Evolutionary conservation across 2,797 vertebrate species (phyloP), one percentile per base, ranked within the genome.

Genomic region (Tiaroga cobitis): DNA sequence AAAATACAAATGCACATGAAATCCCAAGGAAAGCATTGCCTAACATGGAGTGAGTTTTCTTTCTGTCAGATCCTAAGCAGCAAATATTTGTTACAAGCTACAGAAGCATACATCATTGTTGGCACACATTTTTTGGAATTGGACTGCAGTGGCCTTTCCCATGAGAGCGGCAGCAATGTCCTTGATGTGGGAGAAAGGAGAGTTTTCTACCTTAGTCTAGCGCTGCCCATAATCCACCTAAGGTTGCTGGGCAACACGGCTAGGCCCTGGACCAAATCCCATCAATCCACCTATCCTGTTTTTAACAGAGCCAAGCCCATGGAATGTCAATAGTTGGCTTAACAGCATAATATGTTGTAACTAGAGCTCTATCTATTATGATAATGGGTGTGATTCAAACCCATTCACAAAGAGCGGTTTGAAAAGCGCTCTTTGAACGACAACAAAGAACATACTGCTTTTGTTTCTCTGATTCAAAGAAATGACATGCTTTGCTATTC

Each of bases 71-170:
- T 90, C 82, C 89, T 89, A 67, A 80, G 87, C 85, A 80, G 77
- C 89, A 84, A 84, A 87, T 92, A 88, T 90, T 91, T 82, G 90
- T 92, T 92, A 91, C 86, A 89, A 69, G 70, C 72, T 41, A 85
- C 88, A 86, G 63, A 91, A 83, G 21, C 87, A 93, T 91, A 89
- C 84, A 92, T 94, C 87, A 89, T 67, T 86, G 73, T 76, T 89
- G 87, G 78, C 4, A 87, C 88, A 87, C 86, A 92, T 91, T 73
- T 93, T 92, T 92, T 90, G 89, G 91, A 92, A 91, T 68, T 85
- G 87, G 87, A 90, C 89, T 88, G 87, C 80, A 76, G 80, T 83
- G 65, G 61, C 51, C 72, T 90, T 86, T 80, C 89, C 90, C 90
- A 85, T 79, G 90, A 90, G 91, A 92, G 87, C 69, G 80, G 80